Evolutionary conservation across 2,797 vertebrate species (phyloP).

Genomic region (Nyctalus aviator): DNA sequence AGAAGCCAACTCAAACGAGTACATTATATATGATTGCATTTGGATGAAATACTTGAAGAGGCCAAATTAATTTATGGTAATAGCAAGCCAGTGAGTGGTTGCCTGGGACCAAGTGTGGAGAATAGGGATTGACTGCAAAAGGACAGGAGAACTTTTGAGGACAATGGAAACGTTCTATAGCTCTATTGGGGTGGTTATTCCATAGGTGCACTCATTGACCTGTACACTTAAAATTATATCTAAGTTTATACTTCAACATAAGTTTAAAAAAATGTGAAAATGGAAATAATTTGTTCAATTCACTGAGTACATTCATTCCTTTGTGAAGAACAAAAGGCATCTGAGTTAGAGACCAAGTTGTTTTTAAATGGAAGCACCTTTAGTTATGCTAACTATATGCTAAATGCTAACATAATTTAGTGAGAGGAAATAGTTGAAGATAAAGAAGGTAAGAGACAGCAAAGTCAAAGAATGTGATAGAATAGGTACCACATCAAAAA

Average conservation of each 20-base stretch:
- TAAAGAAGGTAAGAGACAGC: neutral
- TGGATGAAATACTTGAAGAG: slow-evolving; percentile 12
- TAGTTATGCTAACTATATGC: neutral
- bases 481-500: neutral
- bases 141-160: neutral
- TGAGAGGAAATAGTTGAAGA: neutral
- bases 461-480: neutral
- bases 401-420: slow-evolving; percentile 9
- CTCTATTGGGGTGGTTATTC: neutral
- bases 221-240: neutral
- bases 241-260: neutral
- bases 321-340: slow-evolving; percentile 1
- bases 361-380: neutral
- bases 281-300: slow-evolving; percentile 16
- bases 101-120: neutral
- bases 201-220: neutral
- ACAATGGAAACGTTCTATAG: neutral
- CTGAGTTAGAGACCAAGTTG: neutral
- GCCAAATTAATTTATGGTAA: neutral
- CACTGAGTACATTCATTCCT: neutral
- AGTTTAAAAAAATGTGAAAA: neutral
- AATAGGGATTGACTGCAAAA: neutral
- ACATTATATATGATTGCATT: neutral
- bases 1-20: neutral
- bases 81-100: neutral